Evolutionary conservation across 2,797 vertebrate species (phyloP).

Genomic region (Manis crassicaudata): DNA sequence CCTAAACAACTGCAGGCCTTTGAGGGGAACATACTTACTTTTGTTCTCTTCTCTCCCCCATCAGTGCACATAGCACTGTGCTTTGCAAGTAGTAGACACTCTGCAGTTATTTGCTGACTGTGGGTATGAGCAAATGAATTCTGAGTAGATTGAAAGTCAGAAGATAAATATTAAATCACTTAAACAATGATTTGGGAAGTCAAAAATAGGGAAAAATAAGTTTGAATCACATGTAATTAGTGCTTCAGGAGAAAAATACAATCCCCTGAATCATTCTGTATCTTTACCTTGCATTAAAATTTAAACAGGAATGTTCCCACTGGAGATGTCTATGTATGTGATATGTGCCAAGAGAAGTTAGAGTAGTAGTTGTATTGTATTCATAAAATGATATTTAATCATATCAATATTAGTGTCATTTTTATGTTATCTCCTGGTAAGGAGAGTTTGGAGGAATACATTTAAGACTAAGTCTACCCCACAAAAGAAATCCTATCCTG

Average conservation of each 20-base stretch:
- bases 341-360: not conserved
- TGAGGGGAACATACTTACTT: not conserved
- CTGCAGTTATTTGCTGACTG: not conserved
- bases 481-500: slow-evolving; percentile 14
- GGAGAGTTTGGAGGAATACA: slow-evolving; percentile 7
- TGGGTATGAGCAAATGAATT: not conserved
- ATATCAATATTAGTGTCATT: slow-evolving; percentile 5
- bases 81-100: not conserved
- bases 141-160: not conserved
- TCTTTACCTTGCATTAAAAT: slow-evolving; percentile 35
- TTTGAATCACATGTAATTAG: not conserved
- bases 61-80: not conserved
- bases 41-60: not conserved
- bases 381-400: slow-evolving; percentile 20
- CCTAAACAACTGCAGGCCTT: not conserved
- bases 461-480: not conserved
- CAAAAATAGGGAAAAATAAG: slow-evolving; percentile 7
- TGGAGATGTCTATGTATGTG: not conserved
- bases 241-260: slow-evolving; percentile 35
- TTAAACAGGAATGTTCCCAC: slow-evolving; percentile 1
- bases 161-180: not conserved
- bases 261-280: slow-evolving; percentile 34
- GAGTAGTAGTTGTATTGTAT: not conserved
- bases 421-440: slow-evolving; percentile 36
- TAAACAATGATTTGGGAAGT: not conserved